Percentiles rank a stretch among this genome's conserved stretches.
phyloP scores from a whole-genome alignment of 2,797 vertebrate species.

The Danionella dracula region DNA sequence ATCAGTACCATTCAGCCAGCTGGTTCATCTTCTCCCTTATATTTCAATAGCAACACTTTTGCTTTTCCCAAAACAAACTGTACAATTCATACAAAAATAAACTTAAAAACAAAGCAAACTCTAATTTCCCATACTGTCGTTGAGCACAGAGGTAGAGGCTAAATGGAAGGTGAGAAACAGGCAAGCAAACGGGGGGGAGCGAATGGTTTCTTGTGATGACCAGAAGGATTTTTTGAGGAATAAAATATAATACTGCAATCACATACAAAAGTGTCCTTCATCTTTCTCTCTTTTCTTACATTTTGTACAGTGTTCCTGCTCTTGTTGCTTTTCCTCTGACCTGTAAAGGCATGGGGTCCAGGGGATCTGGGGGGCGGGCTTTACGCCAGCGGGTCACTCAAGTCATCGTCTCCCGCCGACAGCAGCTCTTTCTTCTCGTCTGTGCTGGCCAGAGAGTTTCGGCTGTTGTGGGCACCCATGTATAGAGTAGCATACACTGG shows the following conservation, averaged over 20 bases:
- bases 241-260: conserved; percentile 98
- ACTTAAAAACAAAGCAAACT: conserved; percentile 49
- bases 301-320: conserved; percentile 89
- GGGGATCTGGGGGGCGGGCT: conserved; percentile 50
- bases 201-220: conserved; percentile 63
- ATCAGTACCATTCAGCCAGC: conserved; percentile 20
- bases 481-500: conserved; percentile 96
- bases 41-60: conserved; percentile 51
- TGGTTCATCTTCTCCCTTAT: conserved; percentile 16
- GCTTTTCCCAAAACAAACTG: conserved; percentile 60
- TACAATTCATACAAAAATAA: conserved; percentile 76
- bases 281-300: conserved; percentile 81
- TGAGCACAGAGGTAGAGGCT: conserved; percentile 79
- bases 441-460: conserved; percentile 96
- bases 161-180: conserved; percentile 57
- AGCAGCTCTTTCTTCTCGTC: conserved; percentile 96
- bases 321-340: conserved; percentile 63
- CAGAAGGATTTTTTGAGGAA: conserved; percentile 72
- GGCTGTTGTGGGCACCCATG: conserved; percentile 95
- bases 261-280: conserved; percentile 99
- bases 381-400: conserved; percentile 90
- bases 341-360: conserved; percentile 58
- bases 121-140: conserved; percentile 58
- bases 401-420: conserved; percentile 85
- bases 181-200: conserved; percentile 45